These are phyloP conservation scores for Clarias platycephalus DNA, from an alignment of 2,797 vertebrate species.

Conservation along the genomic window DNA sequence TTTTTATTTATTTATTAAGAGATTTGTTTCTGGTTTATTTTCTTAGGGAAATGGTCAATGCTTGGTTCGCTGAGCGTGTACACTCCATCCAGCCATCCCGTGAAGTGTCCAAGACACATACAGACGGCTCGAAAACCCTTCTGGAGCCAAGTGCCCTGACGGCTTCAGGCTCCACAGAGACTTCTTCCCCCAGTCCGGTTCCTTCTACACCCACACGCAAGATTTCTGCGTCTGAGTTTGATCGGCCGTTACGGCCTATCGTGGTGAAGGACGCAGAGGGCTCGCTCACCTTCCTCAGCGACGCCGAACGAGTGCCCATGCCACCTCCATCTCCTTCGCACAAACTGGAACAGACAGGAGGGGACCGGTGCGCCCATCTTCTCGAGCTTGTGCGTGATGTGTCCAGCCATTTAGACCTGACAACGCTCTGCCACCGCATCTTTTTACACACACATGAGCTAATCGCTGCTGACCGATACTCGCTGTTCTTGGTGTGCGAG, in stretches of 20 bases:
- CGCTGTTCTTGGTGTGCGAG: constrained; percentile 92
- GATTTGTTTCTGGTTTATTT: background rate
- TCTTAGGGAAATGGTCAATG: constrained; percentile 96
- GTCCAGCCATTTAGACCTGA: constrained; percentile 93
- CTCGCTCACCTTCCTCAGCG: constrained; percentile 86
- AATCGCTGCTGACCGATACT: constrained; percentile 92
- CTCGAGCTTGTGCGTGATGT: constrained; percentile 95
- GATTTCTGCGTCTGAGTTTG: constrained; percentile 95
- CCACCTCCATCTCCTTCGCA: constrained; percentile 71
- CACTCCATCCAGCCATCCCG: constrained; percentile 85
- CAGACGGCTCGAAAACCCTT: constrained; percentile 70
- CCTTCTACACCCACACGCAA: constrained; percentile 85
- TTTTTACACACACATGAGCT: constrained; percentile 96
- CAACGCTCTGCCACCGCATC: constrained; percentile 94
- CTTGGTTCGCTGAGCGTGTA: constrained; percentile 95
- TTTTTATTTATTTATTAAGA: constrained; percentile 5
- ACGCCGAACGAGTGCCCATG: constrained; percentile 82
- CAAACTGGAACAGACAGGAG: constrained; percentile 50
- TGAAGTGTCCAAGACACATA: constrained; percentile 71
- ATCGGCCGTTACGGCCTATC: constrained; percentile 91
- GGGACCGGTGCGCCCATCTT: constrained; percentile 86
- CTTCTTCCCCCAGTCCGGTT: constrained; percentile 66
- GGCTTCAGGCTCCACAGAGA: constrained; percentile 52
- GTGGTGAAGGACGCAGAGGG: constrained; percentile 92
- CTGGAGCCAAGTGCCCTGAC: constrained; percentile 57